phyloP scores from a whole-genome alignment of 23 tunicate species.

The Trididemnum clinides region DNA sequence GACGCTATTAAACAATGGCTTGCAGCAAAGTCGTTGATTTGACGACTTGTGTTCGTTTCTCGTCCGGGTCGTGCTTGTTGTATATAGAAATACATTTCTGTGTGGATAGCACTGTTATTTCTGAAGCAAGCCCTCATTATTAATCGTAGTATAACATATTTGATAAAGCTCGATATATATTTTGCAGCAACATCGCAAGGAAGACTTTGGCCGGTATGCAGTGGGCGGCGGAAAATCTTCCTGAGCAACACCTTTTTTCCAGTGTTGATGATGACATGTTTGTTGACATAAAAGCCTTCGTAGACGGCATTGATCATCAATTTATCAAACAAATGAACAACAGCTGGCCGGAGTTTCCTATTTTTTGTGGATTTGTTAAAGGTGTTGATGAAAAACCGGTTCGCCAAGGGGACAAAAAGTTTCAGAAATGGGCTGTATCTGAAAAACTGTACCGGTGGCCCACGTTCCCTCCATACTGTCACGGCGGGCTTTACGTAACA shows the following conservation, averaged over 20 bases:
- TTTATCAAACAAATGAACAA: background rate
- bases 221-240: conserved; percentile 49
- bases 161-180: too few species aligned
- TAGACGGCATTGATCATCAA: conserved; percentile 14
- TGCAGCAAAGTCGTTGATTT: too few species aligned
- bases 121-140: too few species aligned
- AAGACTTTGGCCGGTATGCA: conserved; percentile 60
- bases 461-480: background rate
- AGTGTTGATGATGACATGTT: conserved; percentile 55
- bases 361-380: conserved; percentile 45
- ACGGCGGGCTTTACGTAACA: conserved; percentile 18
- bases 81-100: too few species aligned
- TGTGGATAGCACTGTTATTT: too few species aligned
- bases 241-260: conserved; percentile 9
- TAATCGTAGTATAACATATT: too few species aligned
- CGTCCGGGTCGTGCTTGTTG: too few species aligned
- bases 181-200: conserved; percentile 18
- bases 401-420: conserved; percentile 1
- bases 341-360: conserved; percentile 56
- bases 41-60: too few species aligned
- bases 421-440: conserved; percentile 14
- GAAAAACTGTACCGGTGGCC: background rate
- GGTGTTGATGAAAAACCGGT: conserved; percentile 52
- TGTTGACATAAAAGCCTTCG: conserved; percentile 5
- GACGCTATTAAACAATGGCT: too few species aligned